Percentiles rank a stretch among this genome's conserved stretches.
Evolutionary conservation across 2,797 vertebrate species (phyloP).

Genomic region (Dendrocincla tyrannina): DNA sequence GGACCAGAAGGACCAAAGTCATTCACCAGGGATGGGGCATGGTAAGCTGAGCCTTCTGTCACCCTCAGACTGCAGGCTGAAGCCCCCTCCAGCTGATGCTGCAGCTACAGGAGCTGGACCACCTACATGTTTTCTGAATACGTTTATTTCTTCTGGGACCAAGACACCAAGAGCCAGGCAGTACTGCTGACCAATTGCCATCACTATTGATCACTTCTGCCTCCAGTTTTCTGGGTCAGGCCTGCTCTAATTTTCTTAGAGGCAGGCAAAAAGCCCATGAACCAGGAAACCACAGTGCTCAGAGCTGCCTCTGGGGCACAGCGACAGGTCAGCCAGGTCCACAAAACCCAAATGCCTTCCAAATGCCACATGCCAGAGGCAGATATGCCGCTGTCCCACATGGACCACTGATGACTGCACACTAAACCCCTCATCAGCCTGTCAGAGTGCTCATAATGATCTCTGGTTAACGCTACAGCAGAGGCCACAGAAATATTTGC

Average conservation of each 20-base stretch:
- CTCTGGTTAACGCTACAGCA: not conserved
- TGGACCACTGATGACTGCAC: not conserved
- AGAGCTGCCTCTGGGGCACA: not conserved
- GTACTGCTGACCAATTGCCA: not conserved
- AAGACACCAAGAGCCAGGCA: not conserved
- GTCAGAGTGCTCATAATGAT: not conserved
- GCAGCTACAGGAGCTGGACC: not conserved
- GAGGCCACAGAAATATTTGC: not conserved
- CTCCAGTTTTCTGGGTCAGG: not conserved
- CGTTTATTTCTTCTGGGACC: not conserved
- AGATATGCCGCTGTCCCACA: not conserved
- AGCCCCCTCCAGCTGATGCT: not conserved
- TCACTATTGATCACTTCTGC: not conserved
- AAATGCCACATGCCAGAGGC: not conserved
- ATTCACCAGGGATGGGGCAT: not conserved
- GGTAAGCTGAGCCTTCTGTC: not conserved
- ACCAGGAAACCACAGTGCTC: not conserved
- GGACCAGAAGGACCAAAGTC: not conserved
- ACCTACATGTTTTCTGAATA: not conserved
- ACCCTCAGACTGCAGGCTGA: not conserved
- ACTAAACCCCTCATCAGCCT: not conserved
- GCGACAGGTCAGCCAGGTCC: not conserved
- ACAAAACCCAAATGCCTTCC: not conserved
- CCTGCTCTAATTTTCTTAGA: not conserved
- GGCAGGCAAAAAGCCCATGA: not conserved